Evolutionary conservation across 2,797 vertebrate genomes (phyloP).

Genomic region (Betta splendens): DNA sequence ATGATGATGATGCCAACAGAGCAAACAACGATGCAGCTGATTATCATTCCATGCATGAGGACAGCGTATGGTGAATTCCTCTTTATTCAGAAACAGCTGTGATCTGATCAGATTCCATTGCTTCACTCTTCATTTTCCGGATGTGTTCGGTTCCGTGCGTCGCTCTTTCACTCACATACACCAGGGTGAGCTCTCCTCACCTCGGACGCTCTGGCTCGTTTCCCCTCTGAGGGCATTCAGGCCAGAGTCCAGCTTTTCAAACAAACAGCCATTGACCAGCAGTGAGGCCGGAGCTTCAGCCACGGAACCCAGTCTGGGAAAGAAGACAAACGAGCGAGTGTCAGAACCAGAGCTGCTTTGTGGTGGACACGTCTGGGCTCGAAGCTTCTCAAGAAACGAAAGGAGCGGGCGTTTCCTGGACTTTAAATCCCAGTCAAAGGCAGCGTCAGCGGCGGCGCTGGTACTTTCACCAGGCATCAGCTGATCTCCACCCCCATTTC

Average conservation of each 20-base stretch:
- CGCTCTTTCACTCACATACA: conserved; percentile 2
- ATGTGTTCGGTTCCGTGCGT: background rate
- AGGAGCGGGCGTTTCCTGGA: conserved; percentile 1
- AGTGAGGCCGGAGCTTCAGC: conserved; percentile 65
- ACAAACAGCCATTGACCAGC: conserved; percentile 78
- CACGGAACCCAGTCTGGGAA: conserved; percentile 20
- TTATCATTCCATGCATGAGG: too few relatives aligned
- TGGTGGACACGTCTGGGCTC: conserved; percentile 11
- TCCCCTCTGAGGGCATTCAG: conserved; percentile 21
- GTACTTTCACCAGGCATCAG: conserved; percentile 43
- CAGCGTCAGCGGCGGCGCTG: conserved; percentile 19
- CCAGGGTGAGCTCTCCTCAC: conserved; percentile 1
- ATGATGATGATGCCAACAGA: too few relatives aligned
- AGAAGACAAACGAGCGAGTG: conserved; percentile 14
- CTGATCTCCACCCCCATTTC: conserved; percentile 33
- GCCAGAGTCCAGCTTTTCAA: conserved; percentile 74
- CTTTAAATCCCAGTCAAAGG: conserved; percentile 28
- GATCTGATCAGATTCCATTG: background rate
- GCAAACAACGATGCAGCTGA: too few relatives aligned
- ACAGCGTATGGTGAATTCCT: too few relatives aligned
- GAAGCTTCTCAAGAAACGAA: conserved; percentile 17
- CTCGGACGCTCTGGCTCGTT: background rate
- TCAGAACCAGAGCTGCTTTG: background rate
- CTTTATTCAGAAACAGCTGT: background rate
- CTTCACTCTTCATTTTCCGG: too few relatives aligned